Percentiles rank a stretch among this genome's conserved stretches.
Evolutionary conservation across 2,113 vertebrate species (phyloP).

Genomic region (Syrmaticus mikado): DNA sequence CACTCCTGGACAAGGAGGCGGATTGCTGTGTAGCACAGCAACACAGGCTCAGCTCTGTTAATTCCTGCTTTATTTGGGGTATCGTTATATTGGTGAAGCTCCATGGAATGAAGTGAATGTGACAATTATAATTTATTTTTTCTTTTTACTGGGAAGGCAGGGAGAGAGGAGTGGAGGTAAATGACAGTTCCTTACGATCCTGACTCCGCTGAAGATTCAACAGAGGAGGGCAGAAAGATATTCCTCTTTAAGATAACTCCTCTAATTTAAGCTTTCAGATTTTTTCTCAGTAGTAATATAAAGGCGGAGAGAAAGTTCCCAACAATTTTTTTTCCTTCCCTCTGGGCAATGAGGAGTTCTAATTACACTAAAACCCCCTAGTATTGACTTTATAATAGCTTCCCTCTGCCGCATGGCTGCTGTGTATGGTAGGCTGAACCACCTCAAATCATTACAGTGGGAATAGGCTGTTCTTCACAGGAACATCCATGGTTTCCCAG

Average conservation of each 20-base stretch:
- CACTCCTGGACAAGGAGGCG: neutral
- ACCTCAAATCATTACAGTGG: neutral
- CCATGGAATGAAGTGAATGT: neutral
- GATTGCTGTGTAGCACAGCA: neutral
- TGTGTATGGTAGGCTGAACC: neutral
- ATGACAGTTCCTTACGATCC: neutral
- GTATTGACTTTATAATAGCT: conserved; percentile 34
- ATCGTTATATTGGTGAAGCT: neutral
- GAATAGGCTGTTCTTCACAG: conserved; percentile 13
- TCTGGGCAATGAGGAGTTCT: conserved; percentile 10
- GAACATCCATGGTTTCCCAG: neutral
- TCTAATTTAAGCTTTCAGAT: neutral
- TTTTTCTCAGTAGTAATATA: conserved; percentile 17
- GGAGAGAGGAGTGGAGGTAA: neutral
- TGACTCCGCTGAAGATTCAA: neutral
- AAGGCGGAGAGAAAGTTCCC: conserved; percentile 18
- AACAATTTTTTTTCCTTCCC: neutral
- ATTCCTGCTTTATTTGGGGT: neutral
- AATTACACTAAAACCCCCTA: conserved; percentile 25
- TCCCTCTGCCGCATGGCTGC: neutral
- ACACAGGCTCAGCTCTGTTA: neutral
- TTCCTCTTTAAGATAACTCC: conserved; percentile 11
- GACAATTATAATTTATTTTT: neutral
- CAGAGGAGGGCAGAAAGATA: neutral
- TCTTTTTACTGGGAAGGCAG: neutral